Evolutionary conservation across 2,113 vertebrate species (phyloP).

Genomic region (Irena cyanogastra): DNA sequence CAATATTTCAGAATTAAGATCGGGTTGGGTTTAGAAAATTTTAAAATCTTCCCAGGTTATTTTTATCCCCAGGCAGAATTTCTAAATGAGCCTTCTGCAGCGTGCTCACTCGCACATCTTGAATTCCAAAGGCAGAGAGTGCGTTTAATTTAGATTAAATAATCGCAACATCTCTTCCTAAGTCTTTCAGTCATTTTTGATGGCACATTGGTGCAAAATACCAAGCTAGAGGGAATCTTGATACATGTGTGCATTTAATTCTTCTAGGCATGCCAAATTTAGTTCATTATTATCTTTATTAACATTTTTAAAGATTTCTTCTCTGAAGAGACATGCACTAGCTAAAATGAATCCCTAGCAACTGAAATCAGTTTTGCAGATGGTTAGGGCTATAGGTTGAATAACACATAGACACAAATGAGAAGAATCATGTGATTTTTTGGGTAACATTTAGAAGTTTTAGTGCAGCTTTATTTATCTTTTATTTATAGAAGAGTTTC

Average conservation of each 20-base stretch:
- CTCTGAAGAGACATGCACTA: not conserved
- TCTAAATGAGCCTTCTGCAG: constrained; percentile 13
- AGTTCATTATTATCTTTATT: constrained; percentile 35
- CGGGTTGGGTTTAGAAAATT: constrained; percentile 45
- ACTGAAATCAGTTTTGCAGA: constrained; percentile 19
- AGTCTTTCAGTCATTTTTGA: constrained; percentile 3
- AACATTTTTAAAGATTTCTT: not conserved
- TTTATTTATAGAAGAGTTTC: constrained; percentile 45
- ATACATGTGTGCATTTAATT: not conserved
- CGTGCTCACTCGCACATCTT: not conserved
- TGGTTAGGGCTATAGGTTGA: constrained; percentile 32
- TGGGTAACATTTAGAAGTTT: constrained; percentile 3
- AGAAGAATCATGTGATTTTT: not conserved
- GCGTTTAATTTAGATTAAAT: not conserved
- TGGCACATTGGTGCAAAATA: constrained; percentile 20
- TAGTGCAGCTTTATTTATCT: constrained; percentile 28
- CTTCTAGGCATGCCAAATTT: constrained; percentile 13
- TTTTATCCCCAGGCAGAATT: constrained; percentile 37
- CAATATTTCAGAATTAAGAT: constrained; percentile 44
- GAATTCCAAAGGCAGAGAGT: not conserved
- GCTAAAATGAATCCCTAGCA: constrained; percentile 24
- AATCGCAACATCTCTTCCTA: not conserved
- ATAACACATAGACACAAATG: not conserved
- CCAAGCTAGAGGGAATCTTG: not conserved
- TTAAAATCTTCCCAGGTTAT: constrained; percentile 40